Base-by-base conservation (phyloP, 2,113 vertebrate genomes). In the Mirounga angustirostris region DNA sequence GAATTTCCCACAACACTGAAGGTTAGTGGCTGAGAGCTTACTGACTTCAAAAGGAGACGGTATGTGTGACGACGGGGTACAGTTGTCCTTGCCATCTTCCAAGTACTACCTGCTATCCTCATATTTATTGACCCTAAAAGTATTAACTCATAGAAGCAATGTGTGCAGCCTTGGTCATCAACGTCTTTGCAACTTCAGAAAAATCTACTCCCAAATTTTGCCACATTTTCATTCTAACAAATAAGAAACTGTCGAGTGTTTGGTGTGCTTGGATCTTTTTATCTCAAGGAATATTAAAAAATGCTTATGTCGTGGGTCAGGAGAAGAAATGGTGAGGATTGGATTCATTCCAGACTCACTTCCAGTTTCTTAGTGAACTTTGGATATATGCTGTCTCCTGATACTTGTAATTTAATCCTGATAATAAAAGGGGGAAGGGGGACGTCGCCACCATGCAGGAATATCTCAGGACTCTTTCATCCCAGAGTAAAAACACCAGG, bases 1-100 rank as follows among this genome's bases (percentile, higher is more conserved):
- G 74, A 95, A 93, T 85, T 91, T 93, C 43, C 94, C 26, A 65
- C 74, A 95, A 94, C 56, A 65, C 1, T 61, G 63, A 93, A 80
- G 22, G 4, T 56, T 33, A 30, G 69, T 81, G 52, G 26, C 54
- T 40, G 90, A 63, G 28, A 36, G 19, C 69, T 80, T 76, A 88
- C 33, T 74, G 71, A 63, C 36, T 46, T 11, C 76, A 36, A 59
- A 33, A 92, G 16, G 0, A 24, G 26, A 74, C 24, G 26, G 16
- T 14, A 11, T 43, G 7, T 73, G 76, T 86, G 43, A 67, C 19
- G 52, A 3, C 71, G 10, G 59, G 11, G 43, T 12, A 94, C 2
- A 18, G 36, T 43, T 82, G 13, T 87, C 43, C 30, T 88, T 92
- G 88, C 7, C 50, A 59, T 87, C 61, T 83, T 90, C 33, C 63